phyloP scores from a whole-genome alignment of 1,140 invertebrate species.

The Diorhabda carinulata region DNA sequence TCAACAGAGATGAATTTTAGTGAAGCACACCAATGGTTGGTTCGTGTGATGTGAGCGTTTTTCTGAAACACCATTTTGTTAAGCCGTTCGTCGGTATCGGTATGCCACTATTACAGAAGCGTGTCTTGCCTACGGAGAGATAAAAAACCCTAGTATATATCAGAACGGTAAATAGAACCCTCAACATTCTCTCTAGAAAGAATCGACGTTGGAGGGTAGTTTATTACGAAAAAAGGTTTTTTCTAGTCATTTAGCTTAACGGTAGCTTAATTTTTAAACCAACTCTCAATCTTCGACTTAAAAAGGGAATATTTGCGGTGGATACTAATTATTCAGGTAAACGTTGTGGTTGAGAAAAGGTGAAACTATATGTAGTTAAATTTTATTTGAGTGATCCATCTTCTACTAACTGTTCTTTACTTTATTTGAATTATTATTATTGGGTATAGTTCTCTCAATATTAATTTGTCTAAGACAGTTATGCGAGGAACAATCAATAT shows the following conservation, averaged over 20 bases:
- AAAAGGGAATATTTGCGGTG: not conserved
- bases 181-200: not conserved
- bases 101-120: not conserved
- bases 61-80: constrained; percentile 2
- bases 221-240: not conserved
- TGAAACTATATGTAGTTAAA: no score
- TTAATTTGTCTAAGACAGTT: no score
- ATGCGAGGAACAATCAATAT: no score
- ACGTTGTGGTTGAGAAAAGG: no score
- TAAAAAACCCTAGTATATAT: constrained; percentile 1
- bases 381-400: no score
- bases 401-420: no score
- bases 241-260: not conserved
- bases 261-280: constrained; percentile 2
- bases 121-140: not conserved
- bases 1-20: no score
- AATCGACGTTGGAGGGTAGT: not conserved
- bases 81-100: not conserved
- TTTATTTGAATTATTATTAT: no score
- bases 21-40: no score
- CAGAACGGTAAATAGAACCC: not conserved
- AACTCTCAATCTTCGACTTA: not conserved
- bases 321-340: not conserved
- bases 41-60: not conserved
- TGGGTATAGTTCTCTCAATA: no score